Evolutionary conservation across 2,797 vertebrate species (phyloP), one percentile per base, ranked within the genome.

Genomic region (Scyliorhinus canicula): DNA sequence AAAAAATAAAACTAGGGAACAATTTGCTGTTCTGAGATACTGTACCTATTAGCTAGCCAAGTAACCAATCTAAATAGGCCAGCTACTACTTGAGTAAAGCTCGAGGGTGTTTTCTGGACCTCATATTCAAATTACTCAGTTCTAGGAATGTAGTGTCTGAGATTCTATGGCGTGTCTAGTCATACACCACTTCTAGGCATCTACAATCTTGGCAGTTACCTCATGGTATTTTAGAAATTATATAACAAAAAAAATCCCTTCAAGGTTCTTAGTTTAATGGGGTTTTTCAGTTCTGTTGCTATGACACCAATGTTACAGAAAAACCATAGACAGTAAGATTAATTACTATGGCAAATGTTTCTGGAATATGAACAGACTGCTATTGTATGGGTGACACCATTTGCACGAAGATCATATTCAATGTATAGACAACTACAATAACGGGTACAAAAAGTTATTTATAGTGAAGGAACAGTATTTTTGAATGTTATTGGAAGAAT

Each of bases 21-120:
- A 65, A 11, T 67, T 28, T 67, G 91, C 26, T 50, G 24, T 44
- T 67, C 26, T 28, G 40, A n/a, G 60, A 65, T 31, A 67, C 24
- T 69, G 40, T 93, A 69, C 31, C 40, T 26, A 69, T 21, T 40
- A 93, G 9, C 3, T 5, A 47, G 57, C 24, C 7, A 47, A 93
- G 91, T 47, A 50, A 44, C 63, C 63, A 69, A 69, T 67, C 16
- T 44, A 67, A 93, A 67, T 65, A 93, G 52, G 6, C 86, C 28
- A 90, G 40, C 91, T 93, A 67, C 40, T 93, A 65, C 91, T 47
- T 69, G 91, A 47, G 24, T 65, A 47, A 93, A 93, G 91, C 91
- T 93, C 14, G 91, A 50, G 63, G 91, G 60, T 26, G 8, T 60
- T 91, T 91, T 91, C 57, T 44, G 57, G 52, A 26, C 44, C 35